These are phyloP conservation scores for Scaptomyza graminum DNA, from an alignment of 1,140 invertebrate species.

Conservation along the genomic window DNA sequence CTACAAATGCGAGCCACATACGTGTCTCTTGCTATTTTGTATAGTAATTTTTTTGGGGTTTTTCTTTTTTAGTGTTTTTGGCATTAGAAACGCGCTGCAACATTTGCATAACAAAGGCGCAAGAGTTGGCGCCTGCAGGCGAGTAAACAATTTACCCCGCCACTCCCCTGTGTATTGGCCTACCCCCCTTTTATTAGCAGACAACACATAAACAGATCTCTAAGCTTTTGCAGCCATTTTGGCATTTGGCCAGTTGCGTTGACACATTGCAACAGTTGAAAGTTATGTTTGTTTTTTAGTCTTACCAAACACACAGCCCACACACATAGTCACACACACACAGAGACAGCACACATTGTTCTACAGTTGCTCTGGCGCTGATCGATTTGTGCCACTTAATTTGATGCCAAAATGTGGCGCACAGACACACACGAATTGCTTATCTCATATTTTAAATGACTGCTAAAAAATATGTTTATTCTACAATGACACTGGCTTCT, in stretches of 20 bases:
- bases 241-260: slow-evolving; percentile 42
- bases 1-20: slow-evolving; percentile 36
- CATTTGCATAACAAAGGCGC: slow-evolving; percentile 74
- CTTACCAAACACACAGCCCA: slow-evolving; percentile 19
- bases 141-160: slow-evolving; percentile 39
- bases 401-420: slow-evolving; percentile 46
- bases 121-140: slow-evolving; percentile 62
- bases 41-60: background rate
- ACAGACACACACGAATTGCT: slow-evolving; percentile 30
- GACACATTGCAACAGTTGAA: slow-evolving; percentile 52
- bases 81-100: slow-evolving; percentile 36
- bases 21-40: slow-evolving; percentile 21
- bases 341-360: slow-evolving; percentile 22
- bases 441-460: slow-evolving; percentile 26
- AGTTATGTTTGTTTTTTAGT: slow-evolving; percentile 9
- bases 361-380: slow-evolving; percentile 29
- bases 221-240: slow-evolving; percentile 30
- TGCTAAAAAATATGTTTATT: slow-evolving; percentile 17
- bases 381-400: slow-evolving; percentile 68
- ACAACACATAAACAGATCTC: slow-evolving; percentile 6
- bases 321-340: slow-evolving; percentile 25
- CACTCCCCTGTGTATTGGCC: background rate
- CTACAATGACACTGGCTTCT: slow-evolving; percentile 23
- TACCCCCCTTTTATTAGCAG: background rate
- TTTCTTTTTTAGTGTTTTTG: slow-evolving; percentile 8